A percentile compares a stretch with the other conserved stretches of the same genome.
Conservation (phyloP, 1,140 invertebrate species). For the Vanessa tameamea region DNA sequence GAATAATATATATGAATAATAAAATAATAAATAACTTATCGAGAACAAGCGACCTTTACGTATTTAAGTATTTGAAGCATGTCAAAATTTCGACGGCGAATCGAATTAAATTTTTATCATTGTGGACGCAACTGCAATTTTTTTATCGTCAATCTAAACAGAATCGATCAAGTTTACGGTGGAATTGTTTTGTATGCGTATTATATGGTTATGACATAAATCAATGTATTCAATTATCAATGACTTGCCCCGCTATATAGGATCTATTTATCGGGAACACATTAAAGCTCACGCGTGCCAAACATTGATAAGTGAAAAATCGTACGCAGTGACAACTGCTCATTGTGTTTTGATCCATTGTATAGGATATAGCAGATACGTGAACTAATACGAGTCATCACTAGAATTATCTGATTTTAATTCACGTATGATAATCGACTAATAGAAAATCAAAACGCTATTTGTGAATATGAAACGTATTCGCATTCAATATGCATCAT, state of each 20-base stretch:
- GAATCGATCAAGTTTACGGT: constrained; percentile 29
- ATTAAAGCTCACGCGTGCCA: constrained; percentile 69
- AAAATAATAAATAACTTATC: constrained; percentile 29
- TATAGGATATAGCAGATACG: constrained; percentile 34
- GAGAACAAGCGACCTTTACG: constrained; percentile 34
- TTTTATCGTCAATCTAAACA: constrained; percentile 8
- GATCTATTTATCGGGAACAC: constrained; percentile 67
- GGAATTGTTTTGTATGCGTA: constrained; percentile 47
- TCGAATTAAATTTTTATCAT: constrained; percentile 42
- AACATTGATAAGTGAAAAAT: constrained; percentile 68
- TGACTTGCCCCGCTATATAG: constrained; percentile 60
- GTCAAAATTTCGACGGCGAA: constrained; percentile 25
- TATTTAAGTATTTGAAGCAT: constrained; percentile 33
- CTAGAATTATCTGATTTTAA: constrained; percentile 49
- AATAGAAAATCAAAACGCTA: constrained; percentile 70
- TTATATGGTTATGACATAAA: constrained; percentile 59
- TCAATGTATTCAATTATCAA: constrained; percentile 64
- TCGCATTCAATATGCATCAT: constrained; percentile 61
- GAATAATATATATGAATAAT: neutral
- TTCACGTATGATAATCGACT: constrained; percentile 58
- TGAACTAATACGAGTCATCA: constrained; percentile 33
- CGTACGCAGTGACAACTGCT: constrained; percentile 57
- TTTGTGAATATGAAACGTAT: constrained; percentile 55
- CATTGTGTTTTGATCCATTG: constrained; percentile 67
- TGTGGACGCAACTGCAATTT: constrained; percentile 26